Evolutionary conservation across 2,797 vertebrate genomes (phyloP).

Genomic region (Hydrolagus colliei): DNA sequence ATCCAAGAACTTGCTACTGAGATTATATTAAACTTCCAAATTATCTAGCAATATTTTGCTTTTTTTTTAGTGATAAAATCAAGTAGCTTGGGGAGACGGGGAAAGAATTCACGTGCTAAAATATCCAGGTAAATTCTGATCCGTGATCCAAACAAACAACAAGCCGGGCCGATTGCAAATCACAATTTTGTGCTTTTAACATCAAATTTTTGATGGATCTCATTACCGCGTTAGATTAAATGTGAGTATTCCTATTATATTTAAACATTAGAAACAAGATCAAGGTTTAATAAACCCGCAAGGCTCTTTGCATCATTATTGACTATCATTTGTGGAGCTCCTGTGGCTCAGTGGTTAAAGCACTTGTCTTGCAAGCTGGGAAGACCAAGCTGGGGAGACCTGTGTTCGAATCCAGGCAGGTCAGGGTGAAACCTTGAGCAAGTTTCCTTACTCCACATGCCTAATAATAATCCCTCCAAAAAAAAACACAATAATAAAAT

Average conservation of each 20-base stretch:
- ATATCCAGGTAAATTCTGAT: background rate
- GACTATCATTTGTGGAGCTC: too few relatives aligned
- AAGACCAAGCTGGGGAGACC: too few relatives aligned
- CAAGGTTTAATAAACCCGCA: background rate
- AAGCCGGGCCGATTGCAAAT: background rate
- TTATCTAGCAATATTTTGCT: background rate
- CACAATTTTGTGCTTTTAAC: background rate
- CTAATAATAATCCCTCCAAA: too few relatives aligned
- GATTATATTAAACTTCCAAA: background rate
- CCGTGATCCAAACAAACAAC: background rate
- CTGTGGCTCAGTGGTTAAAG: too few relatives aligned
- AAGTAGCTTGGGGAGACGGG: too few relatives aligned
- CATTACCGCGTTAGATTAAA: too few relatives aligned
- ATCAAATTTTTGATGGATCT: too few relatives aligned
- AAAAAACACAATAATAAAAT: too few relatives aligned
- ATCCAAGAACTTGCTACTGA: background rate
- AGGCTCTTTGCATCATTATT: background rate
- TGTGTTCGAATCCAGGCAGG: too few relatives aligned
- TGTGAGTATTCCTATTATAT: background rate
- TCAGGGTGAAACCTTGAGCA: too few relatives aligned
- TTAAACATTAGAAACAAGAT: background rate
- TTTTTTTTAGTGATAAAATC: background rate
- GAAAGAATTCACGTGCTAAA: background rate
- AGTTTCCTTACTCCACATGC: too few relatives aligned
- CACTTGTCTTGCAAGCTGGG: too few relatives aligned